These are phyloP conservation scores for Nephotettix cincticeps DNA, from an alignment of 1,140 invertebrate genomes.

Conservation along the genomic window DNA sequence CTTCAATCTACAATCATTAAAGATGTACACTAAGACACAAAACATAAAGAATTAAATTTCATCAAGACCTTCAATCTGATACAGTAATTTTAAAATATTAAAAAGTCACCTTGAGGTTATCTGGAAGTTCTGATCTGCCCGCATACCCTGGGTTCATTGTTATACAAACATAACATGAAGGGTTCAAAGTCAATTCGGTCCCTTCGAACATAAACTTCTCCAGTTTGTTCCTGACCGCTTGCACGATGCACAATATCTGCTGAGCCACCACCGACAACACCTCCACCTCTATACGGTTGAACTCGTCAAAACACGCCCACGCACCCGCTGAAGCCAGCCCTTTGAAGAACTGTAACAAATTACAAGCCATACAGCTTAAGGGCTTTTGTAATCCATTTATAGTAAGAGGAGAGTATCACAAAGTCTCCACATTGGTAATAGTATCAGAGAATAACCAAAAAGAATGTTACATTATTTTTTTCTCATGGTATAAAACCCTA, in stretches of 20 bases:
- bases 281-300: conserved; percentile 92
- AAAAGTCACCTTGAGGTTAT: conserved; percentile 57
- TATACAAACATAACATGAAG: conserved; percentile 84
- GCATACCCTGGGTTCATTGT: conserved; percentile 95
- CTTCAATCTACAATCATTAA: too few relatives aligned
- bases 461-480: too few relatives aligned
- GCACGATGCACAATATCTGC: conserved; percentile 78
- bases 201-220: conserved; percentile 83
- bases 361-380: too few relatives aligned
- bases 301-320: conserved; percentile 95
- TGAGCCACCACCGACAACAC: conserved; percentile 80
- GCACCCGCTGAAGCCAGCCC: conserved; percentile 86
- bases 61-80: too few relatives aligned
- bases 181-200: conserved; percentile 75
- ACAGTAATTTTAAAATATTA: too few relatives aligned
- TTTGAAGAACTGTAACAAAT: conserved; percentile 65
- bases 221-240: conserved; percentile 70
- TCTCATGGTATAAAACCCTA: too few relatives aligned
- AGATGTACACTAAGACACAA: too few relatives aligned
- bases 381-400: too few relatives aligned
- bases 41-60: too few relatives aligned
- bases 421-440: too few relatives aligned
- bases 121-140: conserved; percentile 80
- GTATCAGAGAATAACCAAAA: too few relatives aligned
- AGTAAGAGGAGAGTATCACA: too few relatives aligned